Conservation (phyloP, 2,888 invertebrate species). For the Allacma fusca region DNA sequence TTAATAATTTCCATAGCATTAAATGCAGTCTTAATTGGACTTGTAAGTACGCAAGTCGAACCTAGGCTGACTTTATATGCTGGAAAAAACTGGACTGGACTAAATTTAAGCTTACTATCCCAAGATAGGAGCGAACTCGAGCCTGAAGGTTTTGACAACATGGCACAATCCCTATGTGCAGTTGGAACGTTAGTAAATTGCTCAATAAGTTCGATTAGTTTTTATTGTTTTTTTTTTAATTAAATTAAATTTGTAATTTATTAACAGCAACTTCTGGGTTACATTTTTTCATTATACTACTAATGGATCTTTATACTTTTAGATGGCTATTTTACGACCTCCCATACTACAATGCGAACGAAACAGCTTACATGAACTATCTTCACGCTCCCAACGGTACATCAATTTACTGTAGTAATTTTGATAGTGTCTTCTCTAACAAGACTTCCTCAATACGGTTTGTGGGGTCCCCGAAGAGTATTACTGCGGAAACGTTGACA, state of each 20-base stretch:
- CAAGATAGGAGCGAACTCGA: background rate
- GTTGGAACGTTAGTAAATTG: background rate
- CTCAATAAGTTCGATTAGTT: background rate
- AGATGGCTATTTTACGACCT: constrained; percentile 10
- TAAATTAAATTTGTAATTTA: background rate
- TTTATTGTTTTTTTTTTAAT: too few relatives aligned
- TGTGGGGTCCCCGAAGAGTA: background rate
- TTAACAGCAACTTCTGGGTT: background rate
- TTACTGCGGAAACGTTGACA: background rate
- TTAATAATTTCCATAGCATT: too few relatives aligned
- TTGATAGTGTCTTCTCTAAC: background rate
- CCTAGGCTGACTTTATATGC: background rate
- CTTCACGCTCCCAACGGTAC: background rate
- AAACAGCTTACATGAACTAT: background rate
- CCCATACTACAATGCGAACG: background rate
- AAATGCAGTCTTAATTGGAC: too few relatives aligned
- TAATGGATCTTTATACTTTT: constrained; percentile 6
- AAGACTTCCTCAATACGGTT: background rate
- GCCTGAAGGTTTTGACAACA: background rate
- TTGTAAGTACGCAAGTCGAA: too few relatives aligned
- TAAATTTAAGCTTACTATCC: background rate
- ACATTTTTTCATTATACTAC: background rate
- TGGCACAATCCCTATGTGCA: background rate
- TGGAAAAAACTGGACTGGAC: background rate
- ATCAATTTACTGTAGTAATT: background rate